A percentile compares a stretch with the other conserved stretches of the same genome.
Evolutionary conservation across 2,797 vertebrate species (phyloP).

Genomic region (Eidolon dupreanum): DNA sequence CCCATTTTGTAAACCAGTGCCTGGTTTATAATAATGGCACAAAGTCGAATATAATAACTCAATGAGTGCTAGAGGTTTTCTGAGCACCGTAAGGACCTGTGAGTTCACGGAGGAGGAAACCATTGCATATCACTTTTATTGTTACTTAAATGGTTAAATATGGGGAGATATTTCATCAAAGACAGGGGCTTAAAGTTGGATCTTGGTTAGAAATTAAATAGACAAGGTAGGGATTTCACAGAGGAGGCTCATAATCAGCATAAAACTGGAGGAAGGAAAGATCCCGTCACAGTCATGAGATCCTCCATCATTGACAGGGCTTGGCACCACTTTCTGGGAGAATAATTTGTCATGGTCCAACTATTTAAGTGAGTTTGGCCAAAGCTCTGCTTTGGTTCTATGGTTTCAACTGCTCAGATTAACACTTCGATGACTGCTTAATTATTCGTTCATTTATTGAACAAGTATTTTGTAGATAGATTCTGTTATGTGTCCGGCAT

Average conservation of each 20-base stretch:
- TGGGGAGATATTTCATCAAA: not conserved
- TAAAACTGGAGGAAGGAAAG: not conserved
- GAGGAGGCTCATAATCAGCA: not conserved
- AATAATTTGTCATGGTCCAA: constrained; percentile 34
- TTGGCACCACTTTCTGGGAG: constrained; percentile 15
- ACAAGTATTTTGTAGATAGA: not conserved
- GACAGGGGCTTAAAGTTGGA: not conserved
- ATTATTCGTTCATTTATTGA: not conserved
- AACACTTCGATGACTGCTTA: not conserved
- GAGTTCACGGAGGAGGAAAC: no score
- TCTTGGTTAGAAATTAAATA: not conserved
- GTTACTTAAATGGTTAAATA: not conserved
- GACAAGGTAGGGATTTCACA: not conserved
- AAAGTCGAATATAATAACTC: not conserved
- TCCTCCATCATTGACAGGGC: not conserved
- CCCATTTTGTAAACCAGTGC: not conserved
- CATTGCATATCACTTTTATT: no score
- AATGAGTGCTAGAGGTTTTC: not conserved
- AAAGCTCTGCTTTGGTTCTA: not conserved
- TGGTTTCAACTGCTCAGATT: not conserved
- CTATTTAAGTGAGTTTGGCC: not conserved
- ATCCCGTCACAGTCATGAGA: not conserved
- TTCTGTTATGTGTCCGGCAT: not conserved
- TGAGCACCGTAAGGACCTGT: not conserved
- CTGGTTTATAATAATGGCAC: not conserved